phyloP scores from a whole-genome alignment of 2,113 vertebrate genomes.

The Piliocolobus tephrosceles region DNA sequence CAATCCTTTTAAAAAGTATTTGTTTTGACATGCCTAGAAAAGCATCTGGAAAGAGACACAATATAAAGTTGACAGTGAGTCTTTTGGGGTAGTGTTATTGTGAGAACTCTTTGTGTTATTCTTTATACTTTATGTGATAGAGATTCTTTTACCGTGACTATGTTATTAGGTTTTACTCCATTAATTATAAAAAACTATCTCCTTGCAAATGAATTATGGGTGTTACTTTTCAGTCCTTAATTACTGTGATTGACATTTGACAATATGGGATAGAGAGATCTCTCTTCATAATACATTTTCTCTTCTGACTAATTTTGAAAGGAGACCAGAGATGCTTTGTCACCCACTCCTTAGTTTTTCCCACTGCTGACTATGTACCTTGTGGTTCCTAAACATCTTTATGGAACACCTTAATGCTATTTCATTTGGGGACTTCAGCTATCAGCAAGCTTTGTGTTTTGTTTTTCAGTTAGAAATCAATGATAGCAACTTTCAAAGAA shows the following conservation, averaged over 20 bases:
- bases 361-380: accelerated
- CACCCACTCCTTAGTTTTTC: too few relatives aligned
- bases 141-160: neutral
- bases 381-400: neutral
- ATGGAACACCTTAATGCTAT: neutral
- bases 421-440: neutral
- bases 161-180: neutral
- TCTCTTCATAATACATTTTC: neutral
- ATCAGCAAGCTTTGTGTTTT: neutral
- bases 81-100: neutral
- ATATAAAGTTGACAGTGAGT: neutral
- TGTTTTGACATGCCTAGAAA: neutral
- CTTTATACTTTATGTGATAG: neutral
- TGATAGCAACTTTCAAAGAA: constrained; percentile 51
- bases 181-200: constrained; percentile 21
- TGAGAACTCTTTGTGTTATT: neutral
- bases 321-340: neutral
- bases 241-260: neutral
- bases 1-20: neutral
- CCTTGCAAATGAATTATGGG: neutral
- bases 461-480: constrained; percentile 19
- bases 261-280: neutral
- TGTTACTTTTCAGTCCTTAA: neutral
- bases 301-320: neutral
- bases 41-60: neutral